These are phyloP conservation scores for Lissocephala sabroskyi DNA, from an alignment of 2,888 invertebrate genomes.

Conservation along the genomic window DNA sequence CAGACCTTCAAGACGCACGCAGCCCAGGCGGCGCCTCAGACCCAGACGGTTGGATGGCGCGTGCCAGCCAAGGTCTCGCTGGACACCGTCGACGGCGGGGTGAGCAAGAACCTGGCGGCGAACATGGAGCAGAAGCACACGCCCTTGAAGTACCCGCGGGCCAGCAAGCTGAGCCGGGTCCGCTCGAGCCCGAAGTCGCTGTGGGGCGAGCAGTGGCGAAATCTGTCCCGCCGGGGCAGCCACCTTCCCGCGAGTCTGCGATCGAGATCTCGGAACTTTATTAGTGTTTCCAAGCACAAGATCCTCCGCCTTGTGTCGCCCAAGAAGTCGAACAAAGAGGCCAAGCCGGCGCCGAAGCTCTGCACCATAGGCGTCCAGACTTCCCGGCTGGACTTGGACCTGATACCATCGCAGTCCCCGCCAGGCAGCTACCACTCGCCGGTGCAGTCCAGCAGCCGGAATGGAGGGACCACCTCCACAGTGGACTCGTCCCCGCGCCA, in stretches of 20 bases:
- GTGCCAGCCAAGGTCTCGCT: constrained; percentile 60
- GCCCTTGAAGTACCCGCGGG: constrained; percentile 60
- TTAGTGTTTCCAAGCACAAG: constrained; percentile 66
- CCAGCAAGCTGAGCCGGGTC: constrained; percentile 8
- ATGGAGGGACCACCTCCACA: constrained; percentile 24
- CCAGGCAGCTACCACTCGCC: constrained; percentile 70
- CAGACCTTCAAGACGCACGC: constrained; percentile 37
- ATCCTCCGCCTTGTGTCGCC: constrained; percentile 65
- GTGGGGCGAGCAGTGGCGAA: constrained; percentile 61
- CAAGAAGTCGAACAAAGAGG: constrained; percentile 48
- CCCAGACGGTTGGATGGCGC: constrained; percentile 60
- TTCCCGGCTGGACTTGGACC: constrained; percentile 36
- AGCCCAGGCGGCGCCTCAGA: constrained; percentile 54
- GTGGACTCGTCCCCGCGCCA: too few species aligned
- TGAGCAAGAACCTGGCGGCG: constrained; percentile 62
- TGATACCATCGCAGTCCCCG: constrained; percentile 53
- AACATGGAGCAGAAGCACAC: constrained; percentile 68
- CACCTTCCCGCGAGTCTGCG: constrained; percentile 28
- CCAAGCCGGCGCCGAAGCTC: constrained; percentile 15
- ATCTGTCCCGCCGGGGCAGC: constrained; percentile 41
- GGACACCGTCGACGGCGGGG: constrained; percentile 68
- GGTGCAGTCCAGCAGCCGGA: constrained; percentile 44
- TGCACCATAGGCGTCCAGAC: constrained; percentile 68
- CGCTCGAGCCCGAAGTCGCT: constrained; percentile 51
- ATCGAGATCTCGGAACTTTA: constrained; percentile 51